Base-by-base conservation (phyloP, 2,113 vertebrate species). In the Aepyceros melampus region DNA sequence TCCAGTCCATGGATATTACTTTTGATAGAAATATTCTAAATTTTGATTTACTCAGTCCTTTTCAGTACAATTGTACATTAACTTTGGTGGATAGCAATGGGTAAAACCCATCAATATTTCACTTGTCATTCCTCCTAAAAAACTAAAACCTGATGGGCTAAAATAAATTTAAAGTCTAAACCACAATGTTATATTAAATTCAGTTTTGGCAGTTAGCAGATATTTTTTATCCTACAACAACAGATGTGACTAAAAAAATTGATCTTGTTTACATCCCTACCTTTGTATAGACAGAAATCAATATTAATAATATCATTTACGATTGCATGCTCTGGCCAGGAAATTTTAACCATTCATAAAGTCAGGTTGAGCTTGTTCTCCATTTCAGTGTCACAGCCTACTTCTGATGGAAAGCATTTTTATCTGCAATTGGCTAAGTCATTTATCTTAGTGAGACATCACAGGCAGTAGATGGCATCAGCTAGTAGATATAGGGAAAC, bases 291-390 rank as follows among this genome's bases (percentile, higher is more conserved):
- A 60, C 67, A 81, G 47, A 97, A 97, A 97, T 98, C 97, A 89
- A 95, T 97, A 96, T 88, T 89, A 97, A 96, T 89, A 95, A 81
- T 91, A 79, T 84, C 27, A 89, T 94, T 94, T 85, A 60, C 27
- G 17, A 81, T 53, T 89, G 64, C 33, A 94, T 62, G 92, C 95
- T 95, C 58, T 93, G 83, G 23, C 85, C 78, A 94, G 83, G 83
- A 89, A 97, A 95, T 89, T 97, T 95, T 8, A 87, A 92, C 89
- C 97, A 94, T 96, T 96, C 87, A 82, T 98, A 96, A 98, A 98
- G 86, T 97, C 95, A 95, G 7, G 19, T 11, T 89, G 47, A 94
- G 40, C 3, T 86, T 97, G 0, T 6, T 95, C 60, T 87, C 47
- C 95, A 91, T 33, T 90, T 82, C 91, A 92, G 43, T 85, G 14